These are phyloP conservation scores for Coboldia fuscipes DNA, from an alignment of 1,140 invertebrate species.

Conservation along the genomic window DNA sequence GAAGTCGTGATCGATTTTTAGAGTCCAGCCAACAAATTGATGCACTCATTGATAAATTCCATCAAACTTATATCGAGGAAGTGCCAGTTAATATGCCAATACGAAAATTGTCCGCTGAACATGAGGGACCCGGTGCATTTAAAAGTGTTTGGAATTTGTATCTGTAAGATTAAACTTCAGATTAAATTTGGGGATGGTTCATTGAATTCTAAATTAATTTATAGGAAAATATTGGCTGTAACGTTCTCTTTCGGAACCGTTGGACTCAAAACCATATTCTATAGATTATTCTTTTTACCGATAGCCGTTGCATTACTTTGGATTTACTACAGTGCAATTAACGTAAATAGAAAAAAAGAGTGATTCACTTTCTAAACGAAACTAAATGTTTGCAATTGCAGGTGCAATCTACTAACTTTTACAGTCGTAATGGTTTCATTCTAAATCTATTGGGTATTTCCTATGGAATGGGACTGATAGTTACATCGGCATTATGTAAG, in stretches of 20 bases:
- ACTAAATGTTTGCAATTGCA: no score
- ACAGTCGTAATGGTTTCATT: constrained; percentile 55
- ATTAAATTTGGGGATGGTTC: no score
- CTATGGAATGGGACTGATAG: constrained; percentile 55
- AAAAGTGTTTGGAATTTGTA: no score
- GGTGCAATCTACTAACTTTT: no score
- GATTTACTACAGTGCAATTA: constrained; percentile 53
- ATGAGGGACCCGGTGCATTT: no score
- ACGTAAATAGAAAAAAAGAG: constrained; percentile 22
- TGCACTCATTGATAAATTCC: constrained; percentile 62
- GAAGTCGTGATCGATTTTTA: constrained; percentile 56
- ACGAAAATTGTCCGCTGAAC: no score
- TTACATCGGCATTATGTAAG: constrained; percentile 27
- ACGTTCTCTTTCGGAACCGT: constrained; percentile 53
- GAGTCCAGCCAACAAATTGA: constrained; percentile 86
- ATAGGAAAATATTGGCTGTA: constrained; percentile 46
- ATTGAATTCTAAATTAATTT: constrained; percentile 13
- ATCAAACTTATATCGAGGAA: no score
- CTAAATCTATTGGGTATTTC: constrained; percentile 57
- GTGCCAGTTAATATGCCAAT: no score
- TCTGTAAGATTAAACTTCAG: no score
- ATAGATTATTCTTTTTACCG: constrained; percentile 52
- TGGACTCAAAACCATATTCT: constrained; percentile 47
- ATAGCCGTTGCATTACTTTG: constrained; percentile 56
- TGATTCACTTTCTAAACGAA: not conserved